phyloP scores from a whole-genome alignment of 2,113 vertebrate species.

The Lepus timidus region DNA sequence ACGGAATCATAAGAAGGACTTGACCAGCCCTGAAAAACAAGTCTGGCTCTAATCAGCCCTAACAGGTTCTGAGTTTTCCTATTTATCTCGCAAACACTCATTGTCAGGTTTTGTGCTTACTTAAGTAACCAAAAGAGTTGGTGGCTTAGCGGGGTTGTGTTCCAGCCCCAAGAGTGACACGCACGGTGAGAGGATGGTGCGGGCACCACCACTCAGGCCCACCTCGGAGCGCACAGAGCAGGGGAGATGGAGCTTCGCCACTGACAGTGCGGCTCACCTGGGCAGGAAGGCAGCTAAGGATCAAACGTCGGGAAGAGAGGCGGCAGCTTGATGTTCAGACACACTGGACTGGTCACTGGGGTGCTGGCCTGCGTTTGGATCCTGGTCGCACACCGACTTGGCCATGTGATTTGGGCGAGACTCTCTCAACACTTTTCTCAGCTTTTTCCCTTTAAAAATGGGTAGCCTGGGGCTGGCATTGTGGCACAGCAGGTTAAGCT shows the following conservation, averaged over 20 bases:
- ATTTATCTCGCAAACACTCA: not conserved
- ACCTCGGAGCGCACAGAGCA: not conserved
- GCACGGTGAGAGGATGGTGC: not conserved
- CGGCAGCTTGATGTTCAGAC: rapidly evolving
- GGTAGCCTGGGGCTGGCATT: too few species aligned
- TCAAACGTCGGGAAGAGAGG: not conserved
- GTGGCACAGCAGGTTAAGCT: too few species aligned
- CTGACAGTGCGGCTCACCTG: not conserved
- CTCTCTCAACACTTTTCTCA: not conserved
- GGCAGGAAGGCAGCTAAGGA: not conserved
- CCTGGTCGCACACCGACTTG: not conserved
- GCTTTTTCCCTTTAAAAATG: not conserved
- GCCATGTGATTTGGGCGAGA: not conserved
- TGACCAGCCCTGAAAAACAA: constrained; percentile 68
- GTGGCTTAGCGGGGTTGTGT: not conserved
- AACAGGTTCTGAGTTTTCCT: constrained; percentile 34
- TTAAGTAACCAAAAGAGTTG: not conserved
- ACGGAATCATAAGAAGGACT: constrained; percentile 78
- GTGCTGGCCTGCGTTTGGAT: not conserved
- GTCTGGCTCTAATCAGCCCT: not conserved
- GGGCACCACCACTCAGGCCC: not conserved
- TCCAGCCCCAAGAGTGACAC: not conserved
- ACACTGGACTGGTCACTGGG: rapidly evolving
- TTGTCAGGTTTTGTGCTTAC: not conserved
- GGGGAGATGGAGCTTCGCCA: not conserved